These are phyloP conservation scores for Plotosus lineatus DNA, from an alignment of 2,113 vertebrate species.

Conservation along the genomic window DNA sequence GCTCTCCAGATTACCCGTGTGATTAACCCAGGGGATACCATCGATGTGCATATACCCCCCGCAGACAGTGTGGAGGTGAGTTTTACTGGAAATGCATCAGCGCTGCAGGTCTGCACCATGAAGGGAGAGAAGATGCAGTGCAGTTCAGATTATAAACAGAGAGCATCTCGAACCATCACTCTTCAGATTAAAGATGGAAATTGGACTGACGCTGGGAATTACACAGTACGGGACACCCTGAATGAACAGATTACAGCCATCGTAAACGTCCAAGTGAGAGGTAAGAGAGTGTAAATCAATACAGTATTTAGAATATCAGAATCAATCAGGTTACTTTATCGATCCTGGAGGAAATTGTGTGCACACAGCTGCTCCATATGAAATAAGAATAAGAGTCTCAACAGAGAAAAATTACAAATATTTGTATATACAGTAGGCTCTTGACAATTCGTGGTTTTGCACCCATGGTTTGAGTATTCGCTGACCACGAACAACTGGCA, in stretches of 20 bases:
- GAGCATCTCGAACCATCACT: neutral
- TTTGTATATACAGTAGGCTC: too few relatives aligned
- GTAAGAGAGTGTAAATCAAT: neutral
- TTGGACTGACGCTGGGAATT: neutral
- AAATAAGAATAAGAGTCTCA: too few relatives aligned
- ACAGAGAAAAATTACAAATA: too few relatives aligned
- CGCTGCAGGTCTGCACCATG: neutral
- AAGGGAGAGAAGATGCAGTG: neutral
- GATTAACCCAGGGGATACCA: neutral
- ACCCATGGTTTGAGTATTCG: too few relatives aligned
- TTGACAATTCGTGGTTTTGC: too few relatives aligned
- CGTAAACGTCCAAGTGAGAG: neutral
- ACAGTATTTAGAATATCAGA: too few relatives aligned
- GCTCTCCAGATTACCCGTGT: neutral
- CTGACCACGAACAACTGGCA: too few relatives aligned
- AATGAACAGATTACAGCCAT: neutral
- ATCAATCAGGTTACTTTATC: too few relatives aligned
- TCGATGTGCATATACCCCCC: neutral
- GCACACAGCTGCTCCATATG: too few relatives aligned
- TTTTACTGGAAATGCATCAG: neutral
- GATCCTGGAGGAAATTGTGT: too few relatives aligned
- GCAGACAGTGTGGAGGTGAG: neutral
- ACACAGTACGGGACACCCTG: neutral
- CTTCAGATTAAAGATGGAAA: neutral
- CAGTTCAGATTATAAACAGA: neutral